Conservation (phyloP, 1,140 invertebrate genomes). For the Saccostrea glomerata region DNA sequence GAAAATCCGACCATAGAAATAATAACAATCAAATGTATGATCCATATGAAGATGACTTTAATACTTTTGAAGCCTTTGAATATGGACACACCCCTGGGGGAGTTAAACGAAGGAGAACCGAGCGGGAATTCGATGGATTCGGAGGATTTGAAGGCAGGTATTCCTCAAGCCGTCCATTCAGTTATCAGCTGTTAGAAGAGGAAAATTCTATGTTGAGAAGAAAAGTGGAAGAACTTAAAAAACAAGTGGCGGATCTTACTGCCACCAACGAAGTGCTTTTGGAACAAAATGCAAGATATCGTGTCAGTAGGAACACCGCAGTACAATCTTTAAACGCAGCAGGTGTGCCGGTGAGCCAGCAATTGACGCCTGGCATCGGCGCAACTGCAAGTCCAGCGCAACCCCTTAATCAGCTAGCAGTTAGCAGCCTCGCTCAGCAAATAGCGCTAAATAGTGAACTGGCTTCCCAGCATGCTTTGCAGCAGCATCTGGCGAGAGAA, state of each 20-base stretch:
- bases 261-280: slow-evolving; percentile 90
- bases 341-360: slow-evolving; percentile 62
- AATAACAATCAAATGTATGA: slow-evolving; percentile 54
- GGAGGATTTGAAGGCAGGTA: slow-evolving; percentile 60
- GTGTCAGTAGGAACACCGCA: slow-evolving; percentile 82
- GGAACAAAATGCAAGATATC: slow-evolving; percentile 88
- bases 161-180: slow-evolving; percentile 62
- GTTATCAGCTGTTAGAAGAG: slow-evolving; percentile 83
- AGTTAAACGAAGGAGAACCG: slow-evolving; percentile 64
- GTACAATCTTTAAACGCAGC: slow-evolving; percentile 63
- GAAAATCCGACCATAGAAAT: slow-evolving; percentile 59
- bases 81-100: slow-evolving; percentile 56
- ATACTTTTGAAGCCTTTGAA: slow-evolving; percentile 69
- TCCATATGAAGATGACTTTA: slow-evolving; percentile 63
- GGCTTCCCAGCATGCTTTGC: slow-evolving; percentile 72
- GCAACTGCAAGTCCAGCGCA: slow-evolving; percentile 58
- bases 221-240: slow-evolving; percentile 87
- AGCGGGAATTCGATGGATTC: slow-evolving; percentile 64
- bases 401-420: slow-evolving; percentile 63
- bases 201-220: slow-evolving; percentile 86
- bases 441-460: slow-evolving; percentile 77
- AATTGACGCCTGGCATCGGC: slow-evolving; percentile 62
- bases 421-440: slow-evolving; percentile 73
- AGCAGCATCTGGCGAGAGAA: slow-evolving; percentile 66
- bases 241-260: slow-evolving; percentile 85